Base-by-base conservation (phyloP, 2,113 vertebrate genomes). In the Maccullochella peelii region DNA sequence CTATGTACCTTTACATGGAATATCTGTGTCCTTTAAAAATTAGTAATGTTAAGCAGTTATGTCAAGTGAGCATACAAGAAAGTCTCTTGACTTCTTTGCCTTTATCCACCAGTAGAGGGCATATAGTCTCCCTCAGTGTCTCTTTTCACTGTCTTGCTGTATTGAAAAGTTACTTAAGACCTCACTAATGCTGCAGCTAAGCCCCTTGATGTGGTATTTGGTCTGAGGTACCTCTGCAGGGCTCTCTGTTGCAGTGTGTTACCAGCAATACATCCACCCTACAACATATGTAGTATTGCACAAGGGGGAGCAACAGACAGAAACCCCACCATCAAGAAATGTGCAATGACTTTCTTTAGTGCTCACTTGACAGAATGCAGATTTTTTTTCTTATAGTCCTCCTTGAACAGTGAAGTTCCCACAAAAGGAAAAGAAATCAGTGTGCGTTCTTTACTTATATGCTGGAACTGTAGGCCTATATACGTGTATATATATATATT, bases 91-190 rank as follows among this genome's bases (percentile, higher is more conserved):
- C 44, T 61, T 77, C 0, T 76, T 63, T 86, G 16, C 83, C 72
- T 83, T 38, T 61, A 73, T 77, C 79, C 42, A 55, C 92, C 92
- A 94, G 91, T 86, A 94, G 94, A 94, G 89, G 93, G 94, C 92
- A 81, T 57, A 44, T 86, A 62, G 77, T 76, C 82, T 91, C 88
- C 23, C 86, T 83, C 21, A 73, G 63, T 81, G 78, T 86, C 57
- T 75, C 73, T 62, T 50, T 85, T 73, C 55, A 87, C 49, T 71
- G 59, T 79, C 71, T 80, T 79, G 79, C 83, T 77, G 58, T 42
- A 82, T 57, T 89, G 73, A 86, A 88, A 87, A 90, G 73, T 89
- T 89, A 81, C 77, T 72, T 80, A 79, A 85, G 74, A 86, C 75
- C 65, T 75, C 86, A 78, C 65, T 86, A 85, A 90, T 90, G 61